phyloP scores from a whole-genome alignment of 2,113 vertebrate species.

The Ginglymostoma cirratum region DNA sequence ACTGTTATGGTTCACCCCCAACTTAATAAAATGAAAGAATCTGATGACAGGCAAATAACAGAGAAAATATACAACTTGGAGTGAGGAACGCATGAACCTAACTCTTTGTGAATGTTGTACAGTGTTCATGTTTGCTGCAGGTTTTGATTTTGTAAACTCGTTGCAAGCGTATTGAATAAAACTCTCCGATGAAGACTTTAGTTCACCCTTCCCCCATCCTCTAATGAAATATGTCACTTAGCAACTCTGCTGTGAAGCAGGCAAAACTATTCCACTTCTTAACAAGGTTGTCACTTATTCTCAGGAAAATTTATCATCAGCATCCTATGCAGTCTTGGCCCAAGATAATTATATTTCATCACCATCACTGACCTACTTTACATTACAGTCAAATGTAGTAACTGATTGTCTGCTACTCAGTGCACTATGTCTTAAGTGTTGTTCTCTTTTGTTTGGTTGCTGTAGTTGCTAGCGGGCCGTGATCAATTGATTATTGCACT shows the following conservation, averaged over 20 bases:
- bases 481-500: slow-evolving; percentile 22
- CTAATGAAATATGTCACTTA: neutral
- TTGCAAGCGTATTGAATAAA: neutral
- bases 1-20: neutral
- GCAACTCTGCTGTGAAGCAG: neutral
- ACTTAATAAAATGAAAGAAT: neutral
- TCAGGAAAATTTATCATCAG: neutral
- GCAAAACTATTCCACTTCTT: neutral
- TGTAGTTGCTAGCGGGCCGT: neutral
- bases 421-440: neutral
- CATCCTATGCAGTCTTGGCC: neutral
- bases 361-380: neutral
- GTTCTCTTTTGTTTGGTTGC: neutral
- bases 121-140: neutral
- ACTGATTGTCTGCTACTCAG: neutral
- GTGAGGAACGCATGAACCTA: neutral
- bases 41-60: neutral
- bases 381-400: neutral
- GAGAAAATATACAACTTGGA: neutral
- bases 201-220: neutral
- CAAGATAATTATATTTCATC: slow-evolving; percentile 31
- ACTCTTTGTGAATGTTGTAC: neutral
- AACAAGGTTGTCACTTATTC: neutral
- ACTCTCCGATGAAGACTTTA: neutral
- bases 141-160: neutral